Evolutionary conservation across 2,888 invertebrate genomes (phyloP).

Genomic region (Folsomia manolachei): DNA sequence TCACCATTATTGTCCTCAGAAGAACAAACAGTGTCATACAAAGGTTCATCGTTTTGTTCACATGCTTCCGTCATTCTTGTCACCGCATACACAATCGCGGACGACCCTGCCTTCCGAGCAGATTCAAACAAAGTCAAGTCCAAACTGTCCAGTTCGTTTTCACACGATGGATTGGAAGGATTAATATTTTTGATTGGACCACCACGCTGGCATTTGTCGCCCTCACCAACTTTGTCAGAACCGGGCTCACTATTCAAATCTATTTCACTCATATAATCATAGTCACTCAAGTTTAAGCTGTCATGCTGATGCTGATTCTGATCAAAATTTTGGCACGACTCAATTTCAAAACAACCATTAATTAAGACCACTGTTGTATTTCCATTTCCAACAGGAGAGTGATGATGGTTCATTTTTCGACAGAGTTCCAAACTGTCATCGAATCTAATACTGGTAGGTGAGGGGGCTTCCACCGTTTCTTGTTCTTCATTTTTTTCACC

Average conservation of each 20-base stretch:
- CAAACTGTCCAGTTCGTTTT: constrained; percentile 64
- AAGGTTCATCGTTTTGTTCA: constrained; percentile 25
- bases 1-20: not conserved
- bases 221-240: constrained; percentile 18
- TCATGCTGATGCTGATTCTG: constrained; percentile 22
- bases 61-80: not conserved
- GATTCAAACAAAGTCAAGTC: constrained; percentile 67
- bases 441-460: not conserved
- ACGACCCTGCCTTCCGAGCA: constrained; percentile 21
- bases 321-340: constrained; percentile 24
- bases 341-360: constrained; percentile 37
- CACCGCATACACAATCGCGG: not conserved
- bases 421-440: not conserved
- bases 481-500: constrained; percentile 11
- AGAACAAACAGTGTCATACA: constrained; percentile 37
- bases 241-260: constrained; percentile 49
- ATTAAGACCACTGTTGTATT: constrained; percentile 49
- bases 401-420: constrained; percentile 12
- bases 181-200: constrained; percentile 26
- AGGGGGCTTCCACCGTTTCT: constrained; percentile 10
- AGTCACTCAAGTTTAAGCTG: constrained; percentile 33
- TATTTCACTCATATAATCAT: constrained; percentile 51
- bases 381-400: constrained; percentile 27
- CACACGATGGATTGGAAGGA: constrained; percentile 34
- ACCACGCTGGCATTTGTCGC: not conserved